Evolutionary conservation across 2,113 vertebrate genomes (phyloP), one percentile per base, ranked within the genome.

Genomic region (Charina bottae): DNA sequence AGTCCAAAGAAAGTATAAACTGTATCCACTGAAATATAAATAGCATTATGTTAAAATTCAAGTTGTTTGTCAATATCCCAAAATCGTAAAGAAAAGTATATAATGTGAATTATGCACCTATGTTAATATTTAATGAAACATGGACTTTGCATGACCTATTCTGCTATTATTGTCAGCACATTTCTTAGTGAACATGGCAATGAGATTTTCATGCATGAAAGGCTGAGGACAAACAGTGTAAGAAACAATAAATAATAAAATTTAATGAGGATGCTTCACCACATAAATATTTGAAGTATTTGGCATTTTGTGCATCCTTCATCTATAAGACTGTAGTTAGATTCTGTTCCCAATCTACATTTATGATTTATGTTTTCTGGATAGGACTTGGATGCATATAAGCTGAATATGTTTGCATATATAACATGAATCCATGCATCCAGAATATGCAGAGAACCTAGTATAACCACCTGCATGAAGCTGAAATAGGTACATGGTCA

Each of bases 41-140:
- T 84, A 21, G 28, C 1, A 56, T 58, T 91, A 9, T 1, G 83
- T 49, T 24, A 33, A 91, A 93, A 33, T 88, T 12, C 60, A 56
- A 85, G 9, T 88, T 83, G 2, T 91, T 91, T 12, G 86, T 11
- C 17, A 1, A 55, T 56, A 86, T 58, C 1, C 49, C 58, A 87
- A 10, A 0, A 92, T 84, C 49, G 89, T 62, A 0, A 90, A 85
- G 88, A 92, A 62, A 60, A 2, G n/a, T 1, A 54, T 93, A 46
- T 60, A 93, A 72, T 59, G 90, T 62, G 85, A 85, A 90, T 89
- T 87, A 55, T 91, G 85, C 87, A 55, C 23, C 37, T 83, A n/a
- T 58, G 54, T 87, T 93, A 83, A 59, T 37, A 91, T 91, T 89
- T 15, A 85, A 89, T 1, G 91, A 89, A 3, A 94, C 85, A 83